phyloP scores from a whole-genome alignment of 2,888 invertebrate species.

The Volucella inanis region DNA sequence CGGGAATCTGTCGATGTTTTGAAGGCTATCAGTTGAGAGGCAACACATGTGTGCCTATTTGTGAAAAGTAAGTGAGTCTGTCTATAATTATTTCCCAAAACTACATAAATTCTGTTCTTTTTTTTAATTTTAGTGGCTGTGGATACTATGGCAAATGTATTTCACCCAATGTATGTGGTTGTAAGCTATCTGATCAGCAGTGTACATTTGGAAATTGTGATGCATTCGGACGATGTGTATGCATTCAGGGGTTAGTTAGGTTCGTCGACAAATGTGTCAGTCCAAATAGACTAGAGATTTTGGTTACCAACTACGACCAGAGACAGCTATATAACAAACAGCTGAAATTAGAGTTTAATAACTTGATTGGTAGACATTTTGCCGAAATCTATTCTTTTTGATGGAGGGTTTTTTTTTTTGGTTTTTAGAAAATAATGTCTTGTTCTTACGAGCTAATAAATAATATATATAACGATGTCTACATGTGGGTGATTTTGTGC shows the following conservation, averaged over 20 bases:
- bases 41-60: conserved; percentile 80
- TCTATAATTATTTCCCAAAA: not conserved
- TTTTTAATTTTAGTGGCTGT: conserved; percentile 77
- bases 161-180: conserved; percentile 81
- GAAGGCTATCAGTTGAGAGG: conserved; percentile 83
- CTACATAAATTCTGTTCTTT: not conserved
- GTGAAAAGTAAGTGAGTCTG: conserved; percentile 77
- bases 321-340: conserved; percentile 76
- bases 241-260: conserved; percentile 76
- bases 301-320: conserved; percentile 75
- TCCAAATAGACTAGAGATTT: conserved; percentile 60
- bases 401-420: conserved; percentile 5
- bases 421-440: conserved; percentile 20
- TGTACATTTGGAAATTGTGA: conserved; percentile 78
- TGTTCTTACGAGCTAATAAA: conserved; percentile 66
- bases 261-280: conserved; percentile 79
- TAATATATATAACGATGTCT: conserved; percentile 40
- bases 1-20: conserved; percentile 86
- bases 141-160: conserved; percentile 80
- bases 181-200: conserved; percentile 77
- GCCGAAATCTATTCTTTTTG: conserved; percentile 55
- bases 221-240: conserved; percentile 77
- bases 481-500: conserved; percentile 72
- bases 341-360: conserved; percentile 78
- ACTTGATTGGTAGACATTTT: conserved; percentile 78